Base-by-base conservation (phyloP, 2,113 vertebrate species). In the Leiothrix lutea region DNA sequence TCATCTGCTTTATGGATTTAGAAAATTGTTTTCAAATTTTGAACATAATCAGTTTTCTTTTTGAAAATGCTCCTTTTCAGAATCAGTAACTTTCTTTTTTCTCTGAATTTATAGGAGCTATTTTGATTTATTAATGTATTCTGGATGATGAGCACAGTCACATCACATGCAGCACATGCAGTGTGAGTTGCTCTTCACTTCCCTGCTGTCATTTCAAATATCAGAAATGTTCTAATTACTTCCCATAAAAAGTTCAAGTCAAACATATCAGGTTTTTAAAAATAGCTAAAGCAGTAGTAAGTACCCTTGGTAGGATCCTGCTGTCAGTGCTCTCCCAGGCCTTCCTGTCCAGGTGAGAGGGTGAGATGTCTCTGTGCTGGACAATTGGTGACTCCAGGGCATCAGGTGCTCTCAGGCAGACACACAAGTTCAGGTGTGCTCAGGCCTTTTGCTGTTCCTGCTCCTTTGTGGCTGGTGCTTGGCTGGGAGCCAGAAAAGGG, bases 401-500 rank as follows among this genome's bases (percentile, higher is more conserved):
- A 91, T 50, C 92, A 31, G 80, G 69, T 40, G 11, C 54, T 90
- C 53, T 7, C 50, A 40, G 77, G 60, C n/a, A 62, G 10, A 19
- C 47, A 80, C 56, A 51, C 78, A 47, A 47, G 66, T 51, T 91
- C 85, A 57, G 1, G 12, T 56, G 67, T 62, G 79, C 58, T 87
- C 73, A 53, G 54, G 50, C 38, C 67, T 93, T 93, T 80, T 80
- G 80, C 56, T 78, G 42, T 28, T 82, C 85, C 89, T 92, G 62
- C 48, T 92, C 75, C 92, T 82, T 58, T 60, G 82, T 40, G 74
- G 82, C 26, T 86, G 47, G 13, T 54, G 85, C 8, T 24, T 93
- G 89, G 93, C 93, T 77, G 60, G n/a, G 57, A 87, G 79, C 79
- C 93, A 94, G 11, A 82, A 69, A 73, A 88, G 92, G 95, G 94